phyloP scores from a whole-genome alignment of 2,797 vertebrate genomes.

The Antennarius maculatus region DNA sequence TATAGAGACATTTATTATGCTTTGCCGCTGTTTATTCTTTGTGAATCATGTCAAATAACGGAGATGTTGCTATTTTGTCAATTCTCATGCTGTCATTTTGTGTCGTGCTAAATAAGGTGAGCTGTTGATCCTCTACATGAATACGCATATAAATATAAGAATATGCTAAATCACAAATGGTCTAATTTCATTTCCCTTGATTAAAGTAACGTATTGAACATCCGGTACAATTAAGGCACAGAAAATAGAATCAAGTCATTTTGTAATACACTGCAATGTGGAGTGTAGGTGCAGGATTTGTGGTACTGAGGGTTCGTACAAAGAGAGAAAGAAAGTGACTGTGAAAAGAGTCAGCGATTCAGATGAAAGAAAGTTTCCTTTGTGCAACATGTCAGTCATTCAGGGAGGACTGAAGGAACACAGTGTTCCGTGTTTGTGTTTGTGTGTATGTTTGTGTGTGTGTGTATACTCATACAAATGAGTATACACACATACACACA shows the following conservation, averaged over 20 bases:
- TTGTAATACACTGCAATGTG: background rate
- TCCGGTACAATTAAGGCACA: background rate
- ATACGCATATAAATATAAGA: background rate
- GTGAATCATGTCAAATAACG: background rate
- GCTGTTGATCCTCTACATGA: background rate
- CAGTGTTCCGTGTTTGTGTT: constrained; percentile 46
- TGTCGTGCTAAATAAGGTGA: background rate
- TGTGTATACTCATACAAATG: too few species aligned
- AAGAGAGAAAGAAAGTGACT: constrained; percentile 22
- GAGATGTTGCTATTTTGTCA: background rate
- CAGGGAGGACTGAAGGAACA: constrained; percentile 51
- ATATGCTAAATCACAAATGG: background rate
- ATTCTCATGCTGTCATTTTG: background rate
- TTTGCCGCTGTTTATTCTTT: background rate
- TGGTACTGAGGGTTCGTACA: constrained; percentile 8
- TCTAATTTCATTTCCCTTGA: background rate
- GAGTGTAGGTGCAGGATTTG: constrained; percentile 3
- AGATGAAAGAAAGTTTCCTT: constrained; percentile 64
- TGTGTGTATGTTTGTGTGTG: constrained; percentile 17
- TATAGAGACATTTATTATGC: background rate
- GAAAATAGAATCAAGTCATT: background rate
- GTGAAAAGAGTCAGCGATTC: constrained; percentile 47
- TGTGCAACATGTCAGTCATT: constrained; percentile 61
- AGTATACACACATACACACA: too few species aligned
- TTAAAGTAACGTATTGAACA: background rate